Evolutionary conservation across 2,888 invertebrate genomes (phyloP).

Genomic region (Dioctria linearis): DNA sequence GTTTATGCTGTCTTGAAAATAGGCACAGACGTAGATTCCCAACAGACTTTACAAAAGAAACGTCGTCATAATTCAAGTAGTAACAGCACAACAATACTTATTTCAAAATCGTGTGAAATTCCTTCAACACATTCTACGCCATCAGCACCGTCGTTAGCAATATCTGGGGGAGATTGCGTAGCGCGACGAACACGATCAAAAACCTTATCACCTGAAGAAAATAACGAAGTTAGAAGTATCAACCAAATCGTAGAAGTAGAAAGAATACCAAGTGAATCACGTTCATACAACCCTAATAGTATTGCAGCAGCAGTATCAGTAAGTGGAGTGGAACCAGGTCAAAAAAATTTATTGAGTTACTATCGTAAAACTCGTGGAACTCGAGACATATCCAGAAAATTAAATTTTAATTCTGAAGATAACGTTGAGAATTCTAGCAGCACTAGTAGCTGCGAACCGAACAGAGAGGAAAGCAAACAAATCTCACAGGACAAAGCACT

Average conservation of each 20-base stretch:
- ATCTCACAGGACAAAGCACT: slow-evolving; percentile 1
- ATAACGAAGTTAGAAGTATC: neutral
- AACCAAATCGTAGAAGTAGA: neutral
- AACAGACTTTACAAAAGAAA: slow-evolving; percentile 16
- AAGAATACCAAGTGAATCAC: slow-evolving; percentile 15
- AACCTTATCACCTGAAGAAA: slow-evolving; percentile 64
- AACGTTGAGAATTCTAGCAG: slow-evolving; percentile 33
- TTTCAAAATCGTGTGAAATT: slow-evolving; percentile 18
- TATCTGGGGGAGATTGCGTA: slow-evolving; percentile 65
- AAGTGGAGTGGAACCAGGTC: slow-evolving; percentile 8
- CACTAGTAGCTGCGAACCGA: slow-evolving; percentile 37
- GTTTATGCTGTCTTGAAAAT: neutral
- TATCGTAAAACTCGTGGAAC: slow-evolving; percentile 67
- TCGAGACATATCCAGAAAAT: slow-evolving; percentile 42
- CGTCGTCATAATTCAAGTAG: slow-evolving; percentile 20
- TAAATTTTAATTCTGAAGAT: slow-evolving; percentile 1
- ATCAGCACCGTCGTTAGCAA: slow-evolving; percentile 13
- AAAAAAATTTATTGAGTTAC: slow-evolving; percentile 67
- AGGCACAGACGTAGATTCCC: slow-evolving; percentile 4
- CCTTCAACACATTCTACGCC: neutral
- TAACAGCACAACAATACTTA: neutral
- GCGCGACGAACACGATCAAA: slow-evolving; percentile 70
- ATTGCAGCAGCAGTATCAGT: neutral
- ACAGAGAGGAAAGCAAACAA: slow-evolving; percentile 8
- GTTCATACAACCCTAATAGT: slow-evolving; percentile 55